A percentile compares a stretch with the other conserved stretches of the same genome.
These are phyloP conservation scores for Gila robusta DNA, from an alignment of 2,797 vertebrate species.

Conservation along the genomic window DNA sequence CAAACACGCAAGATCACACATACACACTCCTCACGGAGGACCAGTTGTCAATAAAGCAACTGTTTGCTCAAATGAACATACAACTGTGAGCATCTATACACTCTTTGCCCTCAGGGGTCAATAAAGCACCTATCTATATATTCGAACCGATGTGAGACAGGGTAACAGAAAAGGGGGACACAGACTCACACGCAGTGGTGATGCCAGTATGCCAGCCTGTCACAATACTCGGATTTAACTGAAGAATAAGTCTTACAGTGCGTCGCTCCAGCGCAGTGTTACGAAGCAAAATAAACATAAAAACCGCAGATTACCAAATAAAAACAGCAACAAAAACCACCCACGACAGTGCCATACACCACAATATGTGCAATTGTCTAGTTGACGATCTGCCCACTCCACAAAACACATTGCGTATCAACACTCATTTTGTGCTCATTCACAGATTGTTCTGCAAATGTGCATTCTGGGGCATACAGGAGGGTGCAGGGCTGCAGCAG, in stretches of 20 bases:
- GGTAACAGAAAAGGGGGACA: constrained; percentile 26
- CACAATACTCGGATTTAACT: constrained; percentile 23
- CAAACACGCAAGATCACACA: constrained; percentile 25
- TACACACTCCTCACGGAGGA: constrained; percentile 22
- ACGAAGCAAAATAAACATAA: constrained; percentile 34
- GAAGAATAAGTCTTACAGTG: constrained; percentile 37
- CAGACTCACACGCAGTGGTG: constrained; percentile 21
- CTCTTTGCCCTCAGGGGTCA: constrained; percentile 23
- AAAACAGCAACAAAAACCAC: constrained; percentile 22
- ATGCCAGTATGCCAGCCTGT: constrained; percentile 59
- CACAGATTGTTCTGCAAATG: constrained; percentile 70
- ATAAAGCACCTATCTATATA: constrained; percentile 23
- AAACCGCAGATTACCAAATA: constrained; percentile 11
- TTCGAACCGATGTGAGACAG: constrained; percentile 23
- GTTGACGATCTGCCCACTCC: constrained; percentile 17
- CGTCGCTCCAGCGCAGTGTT: constrained; percentile 30
- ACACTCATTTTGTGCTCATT: constrained; percentile 66
- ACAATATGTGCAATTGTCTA: neutral
- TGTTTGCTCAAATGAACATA: constrained; percentile 12
- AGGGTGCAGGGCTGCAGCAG: constrained; percentile 72
- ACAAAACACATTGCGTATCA: constrained; percentile 22
- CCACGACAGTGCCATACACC: neutral
- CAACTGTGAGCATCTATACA: neutral
- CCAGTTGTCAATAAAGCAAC: constrained; percentile 15
- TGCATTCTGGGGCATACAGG: constrained; percentile 73